Percentiles rank a stretch among this genome's conserved stretches.
Evolutionary conservation across 2,797 vertebrate species (phyloP).

Genomic region (Ibycter americanus): DNA sequence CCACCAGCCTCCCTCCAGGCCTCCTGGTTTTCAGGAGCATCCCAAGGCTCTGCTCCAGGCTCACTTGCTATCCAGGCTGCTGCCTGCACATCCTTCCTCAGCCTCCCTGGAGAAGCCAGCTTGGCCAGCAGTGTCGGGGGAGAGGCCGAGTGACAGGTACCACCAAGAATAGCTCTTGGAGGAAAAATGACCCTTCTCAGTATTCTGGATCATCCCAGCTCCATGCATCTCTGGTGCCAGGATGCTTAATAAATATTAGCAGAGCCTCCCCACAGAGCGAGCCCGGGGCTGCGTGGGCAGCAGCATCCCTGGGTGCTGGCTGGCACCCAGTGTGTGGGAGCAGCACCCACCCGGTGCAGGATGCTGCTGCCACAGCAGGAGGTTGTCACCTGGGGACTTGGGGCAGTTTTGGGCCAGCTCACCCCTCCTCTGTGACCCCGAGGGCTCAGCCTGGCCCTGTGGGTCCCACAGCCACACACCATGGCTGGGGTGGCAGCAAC

Average conservation of each 20-base stretch:
- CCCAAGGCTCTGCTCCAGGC: fast-evolving
- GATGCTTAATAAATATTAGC: fast-evolving
- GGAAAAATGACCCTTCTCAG: fast-evolving
- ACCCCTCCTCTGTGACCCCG: fast-evolving
- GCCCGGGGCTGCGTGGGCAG: fast-evolving
- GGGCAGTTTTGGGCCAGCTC: neutral
- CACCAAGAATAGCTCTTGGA: fast-evolving
- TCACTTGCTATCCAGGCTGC: fast-evolving
- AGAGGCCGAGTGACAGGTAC: neutral
- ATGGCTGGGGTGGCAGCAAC: neutral
- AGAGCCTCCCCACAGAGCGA: fast-evolving
- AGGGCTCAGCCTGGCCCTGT: neutral
- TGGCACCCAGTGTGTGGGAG: neutral
- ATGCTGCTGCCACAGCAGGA: neutral
- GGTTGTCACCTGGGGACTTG: neutral
- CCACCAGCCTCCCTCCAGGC: fast-evolving
- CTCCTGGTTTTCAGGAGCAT: neutral
- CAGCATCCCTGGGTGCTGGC: neutral
- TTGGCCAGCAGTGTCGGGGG: fast-evolving
- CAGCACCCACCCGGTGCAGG: neutral
- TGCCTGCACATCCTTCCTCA: fast-evolving
- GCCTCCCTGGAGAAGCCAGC: fast-evolving
- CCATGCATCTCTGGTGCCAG: neutral
- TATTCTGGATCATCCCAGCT: neutral
- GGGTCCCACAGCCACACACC: fast-evolving